Evolutionary conservation across 2,797 vertebrate species (phyloP).

Genomic region (Echiichthys vipera): DNA sequence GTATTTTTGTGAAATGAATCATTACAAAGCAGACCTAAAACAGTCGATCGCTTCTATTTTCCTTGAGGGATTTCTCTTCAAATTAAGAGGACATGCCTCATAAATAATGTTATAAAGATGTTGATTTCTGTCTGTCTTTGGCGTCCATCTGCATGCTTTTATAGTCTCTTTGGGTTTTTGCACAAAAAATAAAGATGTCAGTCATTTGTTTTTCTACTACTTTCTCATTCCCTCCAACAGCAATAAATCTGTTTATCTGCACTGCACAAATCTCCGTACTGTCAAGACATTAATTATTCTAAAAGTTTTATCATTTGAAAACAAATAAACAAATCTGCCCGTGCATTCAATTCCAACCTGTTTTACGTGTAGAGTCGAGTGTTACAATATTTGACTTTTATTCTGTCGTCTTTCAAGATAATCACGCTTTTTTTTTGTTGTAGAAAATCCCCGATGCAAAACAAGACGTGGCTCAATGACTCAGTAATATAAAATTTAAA

Average conservation of each 20-base stretch:
- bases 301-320: background rate
- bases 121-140: background rate
- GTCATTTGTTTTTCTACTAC: slow-evolving; percentile 1
- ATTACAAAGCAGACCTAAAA: slow-evolving; percentile 9
- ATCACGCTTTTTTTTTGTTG: rapidly evolving
- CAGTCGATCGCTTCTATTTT: background rate
- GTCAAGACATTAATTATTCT: background rate
- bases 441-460: background rate
- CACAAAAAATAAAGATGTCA: background rate
- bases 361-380: background rate
- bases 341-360: background rate
- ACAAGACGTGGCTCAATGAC: background rate
- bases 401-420: background rate
- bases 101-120: background rate
- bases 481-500: no score
- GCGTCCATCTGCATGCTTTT: background rate
- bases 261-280: background rate
- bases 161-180: background rate
- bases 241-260: slow-evolving; percentile 6
- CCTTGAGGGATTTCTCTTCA: background rate
- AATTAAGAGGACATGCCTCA: background rate
- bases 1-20: slow-evolving; percentile 18
- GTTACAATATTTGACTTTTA: background rate
- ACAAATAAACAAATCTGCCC: background rate
- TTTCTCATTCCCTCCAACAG: background rate